These are phyloP conservation scores for Heliocidaris tuberculata DNA, from an alignment of 35 echinoderm and acorn worm genomes.

Conservation along the genomic window DNA sequence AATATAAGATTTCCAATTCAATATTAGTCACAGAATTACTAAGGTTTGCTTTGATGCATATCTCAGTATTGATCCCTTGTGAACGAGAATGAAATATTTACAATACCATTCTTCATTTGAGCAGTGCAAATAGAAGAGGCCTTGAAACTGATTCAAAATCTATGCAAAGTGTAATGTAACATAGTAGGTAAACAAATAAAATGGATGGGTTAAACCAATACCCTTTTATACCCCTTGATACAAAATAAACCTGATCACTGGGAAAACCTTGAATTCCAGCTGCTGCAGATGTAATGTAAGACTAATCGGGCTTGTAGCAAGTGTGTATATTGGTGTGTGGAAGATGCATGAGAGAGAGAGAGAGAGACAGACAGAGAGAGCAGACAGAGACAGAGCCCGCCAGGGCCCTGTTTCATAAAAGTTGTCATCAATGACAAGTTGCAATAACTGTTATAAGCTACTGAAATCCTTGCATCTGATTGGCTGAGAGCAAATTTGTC, in stretches of 20 bases:
- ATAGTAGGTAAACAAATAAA: constrained; percentile 3
- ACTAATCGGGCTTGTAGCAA: not conserved
- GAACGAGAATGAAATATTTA: not conserved
- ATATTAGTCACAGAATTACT: not conserved
- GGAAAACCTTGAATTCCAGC: not conserved
- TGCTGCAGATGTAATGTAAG: constrained; percentile 16
- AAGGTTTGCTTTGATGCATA: not conserved
- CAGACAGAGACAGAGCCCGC: not conserved
- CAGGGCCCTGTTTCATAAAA: too few relatives aligned
- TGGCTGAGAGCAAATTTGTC: too few relatives aligned
- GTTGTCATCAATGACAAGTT: too few relatives aligned
- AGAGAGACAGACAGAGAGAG: not conserved
- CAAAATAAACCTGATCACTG: not conserved
- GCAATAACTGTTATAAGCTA: too few relatives aligned
- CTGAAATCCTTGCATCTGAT: too few relatives aligned
- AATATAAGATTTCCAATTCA: not conserved
- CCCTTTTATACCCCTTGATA: not conserved
- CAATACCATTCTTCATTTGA: not conserved
- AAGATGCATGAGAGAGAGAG: not conserved
- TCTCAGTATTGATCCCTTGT: not conserved
- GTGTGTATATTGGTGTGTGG: not conserved
- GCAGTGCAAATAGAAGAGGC: not conserved
- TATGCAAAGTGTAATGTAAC: constrained; percentile 4
- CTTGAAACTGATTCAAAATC: constrained; percentile 12
- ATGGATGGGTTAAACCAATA: not conserved